Base-by-base conservation (phyloP, 2,113 vertebrate genomes). In the Serilophus lunatus region DNA sequence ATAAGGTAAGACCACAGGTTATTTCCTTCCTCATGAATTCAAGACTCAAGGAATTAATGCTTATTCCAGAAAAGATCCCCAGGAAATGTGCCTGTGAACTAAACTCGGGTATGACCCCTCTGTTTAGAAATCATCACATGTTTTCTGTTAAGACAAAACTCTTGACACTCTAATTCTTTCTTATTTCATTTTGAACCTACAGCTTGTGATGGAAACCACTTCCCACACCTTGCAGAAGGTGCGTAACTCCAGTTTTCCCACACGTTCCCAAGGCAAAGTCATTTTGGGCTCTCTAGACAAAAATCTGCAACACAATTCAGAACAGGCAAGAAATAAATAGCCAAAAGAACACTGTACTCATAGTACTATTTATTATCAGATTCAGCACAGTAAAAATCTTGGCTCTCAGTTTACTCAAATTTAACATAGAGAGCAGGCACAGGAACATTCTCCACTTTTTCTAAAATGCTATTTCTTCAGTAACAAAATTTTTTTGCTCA, bases 221-320 rank as follows among this genome's bases (percentile, higher is more conserved):
- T 96, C 87, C 85, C 78, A 94, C 92, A 96, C 92, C 91, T 92
- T 88, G 82, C 90, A 96, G 92, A 91, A 94, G 79, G 92, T 86
- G 86, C 77, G 38, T 71, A 90, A 94, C 95, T 93, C 92, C 82
- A 29, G 57, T 63, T 95, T 95, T 84, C 90, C 82, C 84, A 87
- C 89, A 72, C 76, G 0, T 50, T 87, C 59, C 47, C 50, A 57
- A 56, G 28, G 49, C 28, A 92, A 90, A 97, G 90, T 70, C 26
- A 91, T 86, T 87, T 88, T 54, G 84, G 84, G 81, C 33, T 89
- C 74, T 84, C 53, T 77, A 91, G 66, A 70, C 66, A 94, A 91
- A 96, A 96, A 90, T 66, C 42, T 72, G 33, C 66, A 79, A 38
- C 63, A 70, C 63, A 91, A 57, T 85, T 91, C 59, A 69, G 79